Base-by-base conservation (phyloP, 2,888 invertebrate species). In the Thalpophila matura region DNA sequence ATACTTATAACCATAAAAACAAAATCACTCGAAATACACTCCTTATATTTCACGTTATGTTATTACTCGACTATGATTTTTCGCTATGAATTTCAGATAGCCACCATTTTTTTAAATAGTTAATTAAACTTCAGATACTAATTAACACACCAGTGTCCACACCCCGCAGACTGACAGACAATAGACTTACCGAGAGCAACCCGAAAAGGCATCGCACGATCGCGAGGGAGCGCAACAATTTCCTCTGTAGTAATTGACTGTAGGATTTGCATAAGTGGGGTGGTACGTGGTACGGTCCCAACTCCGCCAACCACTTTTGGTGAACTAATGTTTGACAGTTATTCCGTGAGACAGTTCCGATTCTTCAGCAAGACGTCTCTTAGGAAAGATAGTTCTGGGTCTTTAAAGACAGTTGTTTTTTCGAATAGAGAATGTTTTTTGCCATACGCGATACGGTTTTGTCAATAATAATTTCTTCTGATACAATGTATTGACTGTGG, bases 161-260 rank as follows among this genome's bases (percentile, higher is more conserved):
- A 70, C 74, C 56, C 60, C 37, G 33, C 27, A 7, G 58, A 71
- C 80, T 83, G 88, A 86, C 85, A 82, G 86, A 89, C 89, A 89
- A 89, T 89, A 85, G 83, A 79, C 83, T 81, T 81, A 83, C 84
- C 83, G 84, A 84, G 81, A 75, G 80, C 71, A 73, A 82, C 89
- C 91, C 83, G 81, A 89, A 91, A 91, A 91, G 91, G 91, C 83
- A 81, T 85, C 79, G 89, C 91, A 91, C 91, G 91, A 88, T 74
- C 61, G 35, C 27, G 40, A 84, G 86, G 84, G 82, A 82, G 59
- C 71, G 79, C 82, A 80, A 90, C 91, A 85, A 91, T 91, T 90
- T 91, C 89, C 90, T 90, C 87, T 84, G 82, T 88, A 87, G 91
- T 91, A 92, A 92, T 92, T 92, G 92, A 90, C 88, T 80, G 84